phyloP scores from a whole-genome alignment of 2,797 vertebrate species.

The Mus caroli region DNA sequence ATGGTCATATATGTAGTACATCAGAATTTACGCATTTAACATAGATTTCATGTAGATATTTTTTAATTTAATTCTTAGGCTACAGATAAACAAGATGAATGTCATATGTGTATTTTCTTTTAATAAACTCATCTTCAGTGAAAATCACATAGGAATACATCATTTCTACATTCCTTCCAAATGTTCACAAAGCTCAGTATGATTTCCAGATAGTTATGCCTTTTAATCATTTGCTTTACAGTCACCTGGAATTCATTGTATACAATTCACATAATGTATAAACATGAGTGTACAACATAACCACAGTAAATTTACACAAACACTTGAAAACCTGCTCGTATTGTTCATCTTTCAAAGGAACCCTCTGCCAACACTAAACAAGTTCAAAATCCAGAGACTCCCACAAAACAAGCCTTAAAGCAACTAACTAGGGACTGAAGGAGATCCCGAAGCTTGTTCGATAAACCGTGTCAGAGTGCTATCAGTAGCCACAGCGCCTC shows the following conservation, averaged over 20 bases:
- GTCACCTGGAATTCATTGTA: constrained; percentile 77
- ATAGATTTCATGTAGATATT: background rate
- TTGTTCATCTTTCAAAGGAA: constrained; percentile 36
- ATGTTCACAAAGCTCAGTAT: constrained; percentile 56
- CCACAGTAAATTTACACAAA: constrained; percentile 66
- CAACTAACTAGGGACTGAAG: background rate
- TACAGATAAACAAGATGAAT: constrained; percentile 61
- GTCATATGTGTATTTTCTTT: constrained; percentile 25
- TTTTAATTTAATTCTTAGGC: constrained; percentile 47
- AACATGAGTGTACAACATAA: constrained; percentile 61
- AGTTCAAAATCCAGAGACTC: constrained; percentile 33
- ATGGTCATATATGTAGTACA: constrained; percentile 13
- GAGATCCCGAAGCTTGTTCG: background rate
- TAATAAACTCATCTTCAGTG: constrained; percentile 64
- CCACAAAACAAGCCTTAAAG: constrained; percentile 14
- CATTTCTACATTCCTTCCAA: constrained; percentile 38
- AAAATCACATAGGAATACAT: constrained; percentile 57
- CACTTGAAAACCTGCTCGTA: constrained; percentile 52
- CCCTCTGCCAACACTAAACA: constrained; percentile 54
- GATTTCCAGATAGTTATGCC: constrained; percentile 66
- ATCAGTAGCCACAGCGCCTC: background rate
- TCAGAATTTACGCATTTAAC: constrained; percentile 41
- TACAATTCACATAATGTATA: constrained; percentile 24
- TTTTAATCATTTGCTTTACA: constrained; percentile 63
- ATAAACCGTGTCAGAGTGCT: background rate